A percentile compares a stretch with the other conserved stretches of the same genome.
These are phyloP conservation scores for Hystrix brachyura DNA, from an alignment of 2,113 vertebrate species.

Conservation along the genomic window DNA sequence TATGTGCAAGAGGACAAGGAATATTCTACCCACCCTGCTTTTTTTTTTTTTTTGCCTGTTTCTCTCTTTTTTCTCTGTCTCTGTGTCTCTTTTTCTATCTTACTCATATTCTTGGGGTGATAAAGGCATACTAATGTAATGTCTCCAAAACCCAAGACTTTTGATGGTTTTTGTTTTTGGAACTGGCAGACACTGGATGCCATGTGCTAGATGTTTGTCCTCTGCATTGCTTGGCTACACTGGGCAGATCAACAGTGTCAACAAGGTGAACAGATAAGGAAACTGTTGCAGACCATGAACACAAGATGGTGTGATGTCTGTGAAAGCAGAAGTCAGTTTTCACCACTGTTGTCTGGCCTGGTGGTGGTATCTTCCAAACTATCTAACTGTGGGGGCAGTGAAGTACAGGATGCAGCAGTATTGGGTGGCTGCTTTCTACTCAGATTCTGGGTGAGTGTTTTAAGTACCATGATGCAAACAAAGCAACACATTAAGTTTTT, in stretches of 20 bases:
- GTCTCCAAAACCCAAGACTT: neutral
- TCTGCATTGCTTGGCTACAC: neutral
- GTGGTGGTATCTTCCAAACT: neutral
- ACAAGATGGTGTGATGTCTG: neutral
- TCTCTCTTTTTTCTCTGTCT: neutral
- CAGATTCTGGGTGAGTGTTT: neutral
- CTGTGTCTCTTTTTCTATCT: neutral
- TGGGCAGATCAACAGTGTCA: neutral
- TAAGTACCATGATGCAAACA: neutral
- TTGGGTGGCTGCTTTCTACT: neutral
- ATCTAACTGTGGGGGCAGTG: neutral
- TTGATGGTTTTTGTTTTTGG: neutral
- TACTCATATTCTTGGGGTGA: neutral
- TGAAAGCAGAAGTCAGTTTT: neutral
- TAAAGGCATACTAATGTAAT: neutral
- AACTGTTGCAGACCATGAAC: neutral
- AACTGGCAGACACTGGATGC: neutral
- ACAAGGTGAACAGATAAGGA: neutral
- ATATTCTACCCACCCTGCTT: conserved; percentile 15
- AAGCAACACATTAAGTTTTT: neutral
- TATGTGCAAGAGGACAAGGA: conserved; percentile 52
- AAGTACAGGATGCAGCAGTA: too few relatives aligned
- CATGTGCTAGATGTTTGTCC: neutral
- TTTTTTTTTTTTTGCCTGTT: neutral
- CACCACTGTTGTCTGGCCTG: neutral